Percentiles rank a stretch among this genome's conserved stretches.
These are phyloP conservation scores for Stegastes partitus DNA, from an alignment of 2,113 vertebrate genomes.

Conservation along the genomic window DNA sequence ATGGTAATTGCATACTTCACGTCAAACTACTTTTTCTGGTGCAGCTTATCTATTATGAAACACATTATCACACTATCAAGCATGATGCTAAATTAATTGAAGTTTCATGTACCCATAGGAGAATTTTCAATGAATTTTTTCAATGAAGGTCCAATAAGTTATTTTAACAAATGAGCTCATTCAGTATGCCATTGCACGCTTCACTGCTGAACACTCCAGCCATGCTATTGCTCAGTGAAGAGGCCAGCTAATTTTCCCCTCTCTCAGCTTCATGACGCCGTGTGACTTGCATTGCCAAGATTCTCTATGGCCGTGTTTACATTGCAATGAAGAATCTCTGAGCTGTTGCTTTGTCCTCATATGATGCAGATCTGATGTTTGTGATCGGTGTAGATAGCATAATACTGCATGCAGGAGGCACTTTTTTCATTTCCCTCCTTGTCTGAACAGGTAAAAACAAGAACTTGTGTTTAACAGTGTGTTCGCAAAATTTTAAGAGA, in stretches of 20 bases:
- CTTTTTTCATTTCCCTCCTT: not conserved
- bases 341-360: not conserved
- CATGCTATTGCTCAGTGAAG: conserved; percentile 14
- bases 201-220: no score
- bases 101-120: no score
- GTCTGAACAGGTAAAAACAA: no score
- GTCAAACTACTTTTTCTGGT: not conserved
- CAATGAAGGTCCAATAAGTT: no score
- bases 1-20: not conserved
- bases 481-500: no score
- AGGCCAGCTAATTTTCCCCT: conserved; percentile 24
- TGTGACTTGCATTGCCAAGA: conserved; percentile 43
- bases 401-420: not conserved
- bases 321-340: not conserved
- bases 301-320: not conserved
- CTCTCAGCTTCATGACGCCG: conserved; percentile 41
- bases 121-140: no score
- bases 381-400: not conserved
- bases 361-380: not conserved
- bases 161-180: conserved; percentile 6
- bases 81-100: not conserved
- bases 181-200: not conserved
- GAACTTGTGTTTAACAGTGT: no score
- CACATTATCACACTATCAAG: no score
- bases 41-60: not conserved